Evolutionary conservation across 2,113 vertebrate species (phyloP), one percentile per base, ranked within the genome.

Genomic region (Callipepla californica): DNA sequence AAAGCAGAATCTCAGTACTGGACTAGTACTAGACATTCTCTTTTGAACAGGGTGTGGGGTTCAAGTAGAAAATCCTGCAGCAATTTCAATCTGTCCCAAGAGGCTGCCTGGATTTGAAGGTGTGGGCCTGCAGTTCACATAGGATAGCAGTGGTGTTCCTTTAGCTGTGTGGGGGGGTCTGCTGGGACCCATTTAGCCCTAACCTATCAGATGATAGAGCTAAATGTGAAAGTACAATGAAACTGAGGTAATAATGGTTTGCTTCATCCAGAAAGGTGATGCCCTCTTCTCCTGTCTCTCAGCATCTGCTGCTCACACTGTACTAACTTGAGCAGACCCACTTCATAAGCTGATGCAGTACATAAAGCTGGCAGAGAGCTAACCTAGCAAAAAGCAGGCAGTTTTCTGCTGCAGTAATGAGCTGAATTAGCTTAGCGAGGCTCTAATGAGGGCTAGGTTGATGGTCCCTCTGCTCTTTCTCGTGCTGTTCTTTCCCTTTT

Each of bases 331-430:
- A 66, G 42, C 50, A 94, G 72, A 69, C 73, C 55, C 4, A 6
- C 23, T 85, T 85, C 42, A 22, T 42, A 80, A 91, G 82, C 90
- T 94, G 93, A 87, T 59, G 91, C 45, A 18, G 72, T 80, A 58
- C 23, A 11, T 73, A 73, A 77, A 55, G 68, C 79, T 76, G 81
- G 47, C 65, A 85, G 85, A 83, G 90, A 83, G 87, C 96, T 93
- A 93, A 70, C 79, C 45, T 80, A 85, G 85, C 82, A 83, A 83
- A 94, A 94, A 70, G 36, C n/a, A 20, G 81, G 19, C 26, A 20
- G 38, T 63, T 91, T 80, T 94, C 79, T 90, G 81, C 75, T 89
- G 87, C 70, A n/a, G n/a, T 92, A 82, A 66, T 85, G 67, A 87
- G 70, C 67, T 87, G 67, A 84, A 81, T 87, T 87, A 80, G 72